Evolutionary conservation across 2,797 vertebrate species (phyloP).

Genomic region (Graptemys geographica): DNA sequence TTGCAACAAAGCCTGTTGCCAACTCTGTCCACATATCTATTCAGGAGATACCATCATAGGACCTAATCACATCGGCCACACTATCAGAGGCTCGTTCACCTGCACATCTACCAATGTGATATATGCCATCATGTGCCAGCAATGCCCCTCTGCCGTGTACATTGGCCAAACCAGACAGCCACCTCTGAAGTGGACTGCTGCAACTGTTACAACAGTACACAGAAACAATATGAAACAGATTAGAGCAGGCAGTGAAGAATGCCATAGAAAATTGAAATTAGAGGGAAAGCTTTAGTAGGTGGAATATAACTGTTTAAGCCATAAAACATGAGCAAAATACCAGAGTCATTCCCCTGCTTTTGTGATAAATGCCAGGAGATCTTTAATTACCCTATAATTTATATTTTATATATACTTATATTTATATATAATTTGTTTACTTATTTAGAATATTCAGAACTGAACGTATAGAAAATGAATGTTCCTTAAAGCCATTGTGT

Average conservation of each 20-base stretch:
- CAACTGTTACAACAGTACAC: background rate
- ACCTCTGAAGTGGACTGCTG: background rate
- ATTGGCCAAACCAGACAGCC: background rate
- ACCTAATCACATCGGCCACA: too few species aligned
- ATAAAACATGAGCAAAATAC: background rate
- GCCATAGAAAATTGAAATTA: background rate
- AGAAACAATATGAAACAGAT: background rate
- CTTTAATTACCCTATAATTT: background rate
- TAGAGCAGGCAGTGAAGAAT: background rate
- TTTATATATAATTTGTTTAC: background rate
- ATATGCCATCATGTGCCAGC: too few species aligned
- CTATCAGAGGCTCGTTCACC: too few species aligned
- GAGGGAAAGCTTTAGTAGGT: background rate
- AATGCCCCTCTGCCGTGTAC: too few species aligned
- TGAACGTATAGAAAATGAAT: background rate
- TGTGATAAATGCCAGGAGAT: background rate
- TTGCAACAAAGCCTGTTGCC: too few species aligned
- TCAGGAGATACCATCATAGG: too few species aligned
- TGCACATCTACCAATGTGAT: too few species aligned
- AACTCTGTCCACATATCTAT: too few species aligned
- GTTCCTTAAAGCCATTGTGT: background rate
- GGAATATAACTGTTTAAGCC: background rate
- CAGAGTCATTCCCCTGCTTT: too few species aligned
- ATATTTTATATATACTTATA: background rate
- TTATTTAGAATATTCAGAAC: background rate